phyloP scores from a whole-genome alignment of 2,797 vertebrate species.

The Numenius phaeopus region DNA sequence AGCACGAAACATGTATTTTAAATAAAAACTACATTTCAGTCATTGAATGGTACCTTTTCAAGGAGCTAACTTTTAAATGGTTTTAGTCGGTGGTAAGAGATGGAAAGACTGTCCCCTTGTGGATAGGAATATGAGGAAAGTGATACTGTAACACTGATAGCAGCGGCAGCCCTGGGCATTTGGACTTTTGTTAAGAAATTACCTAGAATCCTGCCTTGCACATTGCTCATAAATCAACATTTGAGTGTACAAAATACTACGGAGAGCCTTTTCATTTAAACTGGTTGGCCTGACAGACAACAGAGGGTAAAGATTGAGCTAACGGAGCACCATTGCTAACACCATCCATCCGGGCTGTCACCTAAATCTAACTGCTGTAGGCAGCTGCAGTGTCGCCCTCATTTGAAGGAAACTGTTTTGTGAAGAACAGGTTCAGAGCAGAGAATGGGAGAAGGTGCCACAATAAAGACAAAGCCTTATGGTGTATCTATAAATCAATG shows the following conservation, averaged over 20 bases:
- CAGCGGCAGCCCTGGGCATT: neutral
- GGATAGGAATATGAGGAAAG: slow-evolving; percentile 56
- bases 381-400: neutral
- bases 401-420: neutral
- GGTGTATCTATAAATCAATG: neutral
- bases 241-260: neutral
- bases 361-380: neutral
- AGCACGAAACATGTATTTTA: neutral
- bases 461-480: neutral
- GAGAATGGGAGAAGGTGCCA: neutral
- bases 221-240: neutral
- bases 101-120: slow-evolving; percentile 77
- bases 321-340: neutral
- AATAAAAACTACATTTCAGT: neutral
- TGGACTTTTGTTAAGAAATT: neutral
- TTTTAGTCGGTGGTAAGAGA: slow-evolving; percentile 24
- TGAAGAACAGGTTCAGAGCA: neutral
- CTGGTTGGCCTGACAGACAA: neutral
- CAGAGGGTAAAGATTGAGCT: neutral
- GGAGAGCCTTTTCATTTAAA: neutral
- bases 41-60: neutral
- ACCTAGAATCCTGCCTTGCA: neutral
- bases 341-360: neutral
- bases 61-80: neutral
- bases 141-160: neutral